Evolutionary conservation across 2,113 vertebrate species (phyloP).

Genomic region (Microcebus jonahi): DNA sequence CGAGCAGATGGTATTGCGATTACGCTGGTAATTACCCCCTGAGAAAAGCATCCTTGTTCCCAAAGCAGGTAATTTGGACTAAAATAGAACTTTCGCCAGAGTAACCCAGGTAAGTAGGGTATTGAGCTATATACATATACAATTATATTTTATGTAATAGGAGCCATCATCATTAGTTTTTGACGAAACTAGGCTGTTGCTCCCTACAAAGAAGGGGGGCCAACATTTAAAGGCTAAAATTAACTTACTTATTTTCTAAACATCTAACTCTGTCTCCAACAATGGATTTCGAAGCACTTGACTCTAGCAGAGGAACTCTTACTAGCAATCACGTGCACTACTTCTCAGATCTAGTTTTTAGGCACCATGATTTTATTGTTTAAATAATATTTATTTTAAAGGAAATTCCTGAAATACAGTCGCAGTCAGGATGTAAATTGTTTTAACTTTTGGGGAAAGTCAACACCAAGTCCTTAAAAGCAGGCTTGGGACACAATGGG

Average conservation of each 20-base stretch:
- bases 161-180: background rate
- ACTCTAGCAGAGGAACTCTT: slow-evolving; percentile 65
- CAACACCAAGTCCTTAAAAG: slow-evolving; percentile 81
- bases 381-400: slow-evolving; percentile 77
- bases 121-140: background rate
- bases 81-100: slow-evolving; percentile 62
- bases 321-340: slow-evolving; percentile 25
- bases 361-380: slow-evolving; percentile 63
- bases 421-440: slow-evolving; percentile 85
- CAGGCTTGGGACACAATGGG: slow-evolving; percentile 68
- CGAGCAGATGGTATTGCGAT: slow-evolving; percentile 64
- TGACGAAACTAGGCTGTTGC: background rate
- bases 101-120: slow-evolving; percentile 47
- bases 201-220: background rate
- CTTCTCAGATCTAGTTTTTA: slow-evolving; percentile 57
- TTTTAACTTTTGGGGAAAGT: slow-evolving; percentile 81
- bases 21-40: slow-evolving; percentile 58
- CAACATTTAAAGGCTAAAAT: background rate
- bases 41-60: slow-evolving; percentile 58
- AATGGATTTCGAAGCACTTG: slow-evolving; percentile 42
- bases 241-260: slow-evolving; percentile 6
- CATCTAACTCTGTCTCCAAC: slow-evolving; percentile 34
- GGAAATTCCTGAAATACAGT: slow-evolving; percentile 63
- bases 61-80: slow-evolving; percentile 62
- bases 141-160: background rate